Conservation (phyloP, 2,797 vertebrate species). For the Acipenser oxyrinchus region DNA sequence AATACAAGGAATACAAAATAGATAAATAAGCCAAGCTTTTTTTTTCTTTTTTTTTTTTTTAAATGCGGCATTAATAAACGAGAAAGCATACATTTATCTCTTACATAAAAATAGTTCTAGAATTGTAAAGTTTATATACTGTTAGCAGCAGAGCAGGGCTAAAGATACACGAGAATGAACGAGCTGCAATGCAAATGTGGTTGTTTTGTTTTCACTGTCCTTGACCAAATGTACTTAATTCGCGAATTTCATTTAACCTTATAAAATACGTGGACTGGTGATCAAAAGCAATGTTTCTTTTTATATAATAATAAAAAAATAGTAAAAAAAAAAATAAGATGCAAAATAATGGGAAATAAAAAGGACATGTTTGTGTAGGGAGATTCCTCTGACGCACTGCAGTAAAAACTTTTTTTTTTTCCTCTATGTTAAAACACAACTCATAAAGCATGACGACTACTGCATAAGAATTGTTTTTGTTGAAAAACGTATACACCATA, state of each 20-base stretch:
- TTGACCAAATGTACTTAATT: constrained; percentile 30
- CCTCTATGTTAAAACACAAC: constrained; percentile 72
- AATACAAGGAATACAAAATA: constrained; percentile 58
- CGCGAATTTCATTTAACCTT: constrained; percentile 46
- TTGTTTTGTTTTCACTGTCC: constrained; percentile 18
- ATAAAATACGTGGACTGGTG: constrained; percentile 60
- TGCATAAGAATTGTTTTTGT: constrained; percentile 72
- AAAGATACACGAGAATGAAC: constrained; percentile 57
- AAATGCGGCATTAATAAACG: constrained; percentile 91
- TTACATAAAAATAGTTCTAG: constrained; percentile 95
- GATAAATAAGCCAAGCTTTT: constrained; percentile 81
- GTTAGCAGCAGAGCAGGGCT: constrained; percentile 88
- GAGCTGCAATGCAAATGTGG: constrained; percentile 45
- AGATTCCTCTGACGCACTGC: constrained; percentile 60
- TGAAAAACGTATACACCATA: constrained; percentile 77
- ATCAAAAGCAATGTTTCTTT: constrained; percentile 8
- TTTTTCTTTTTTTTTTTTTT: constrained; percentile 30
- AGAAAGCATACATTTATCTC: constrained; percentile 84
- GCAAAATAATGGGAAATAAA: constrained; percentile 35
- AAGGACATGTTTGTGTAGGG: constrained; percentile 41
- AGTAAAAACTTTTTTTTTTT: constrained; percentile 45
- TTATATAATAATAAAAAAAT: constrained; percentile 45
- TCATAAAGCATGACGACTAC: constrained; percentile 70
- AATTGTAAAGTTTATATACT: constrained; percentile 80
- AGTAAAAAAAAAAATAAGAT: constrained; percentile 45